phyloP scores from a whole-genome alignment of 92 coral and sea anemone genomes.

The Meandrina meandrites region DNA sequence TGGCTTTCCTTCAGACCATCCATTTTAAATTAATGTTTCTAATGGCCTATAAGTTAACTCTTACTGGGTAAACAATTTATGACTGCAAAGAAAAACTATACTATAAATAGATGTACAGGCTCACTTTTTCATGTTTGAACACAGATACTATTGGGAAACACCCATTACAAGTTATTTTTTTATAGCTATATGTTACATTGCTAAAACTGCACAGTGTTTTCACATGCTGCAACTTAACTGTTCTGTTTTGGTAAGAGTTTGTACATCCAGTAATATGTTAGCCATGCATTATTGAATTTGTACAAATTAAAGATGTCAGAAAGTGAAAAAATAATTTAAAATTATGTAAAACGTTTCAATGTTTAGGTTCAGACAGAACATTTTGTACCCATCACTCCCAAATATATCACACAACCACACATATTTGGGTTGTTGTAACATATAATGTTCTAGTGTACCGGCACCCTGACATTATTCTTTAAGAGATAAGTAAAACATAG shows the following conservation, averaged over 20 bases:
- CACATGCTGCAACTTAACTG: neutral
- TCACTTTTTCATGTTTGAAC: too few species aligned
- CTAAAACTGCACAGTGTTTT: too few species aligned
- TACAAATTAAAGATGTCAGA: neutral
- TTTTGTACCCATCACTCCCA: neutral
- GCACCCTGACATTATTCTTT: conserved; percentile 34
- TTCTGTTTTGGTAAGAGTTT: neutral
- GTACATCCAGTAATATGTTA: neutral
- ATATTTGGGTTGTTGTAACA: neutral
- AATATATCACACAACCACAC: neutral
- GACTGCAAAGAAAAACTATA: neutral
- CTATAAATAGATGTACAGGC: too few species aligned
- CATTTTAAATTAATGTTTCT: too few species aligned
- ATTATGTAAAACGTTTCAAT: neutral
- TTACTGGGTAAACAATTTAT: neutral
- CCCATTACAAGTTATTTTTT: neutral
- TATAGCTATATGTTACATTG: too few species aligned
- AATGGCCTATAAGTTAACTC: neutral
- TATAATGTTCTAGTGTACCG: neutral
- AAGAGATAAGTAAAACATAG: conserved; percentile 86
- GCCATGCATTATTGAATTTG: neutral
- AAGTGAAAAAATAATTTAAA: neutral
- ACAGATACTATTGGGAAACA: too few species aligned
- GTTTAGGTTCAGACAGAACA: neutral
- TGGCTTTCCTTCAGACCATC: too few species aligned